Base-by-base conservation (phyloP, 2,888 invertebrate species). In the Pantelozetes paolii region DNA sequence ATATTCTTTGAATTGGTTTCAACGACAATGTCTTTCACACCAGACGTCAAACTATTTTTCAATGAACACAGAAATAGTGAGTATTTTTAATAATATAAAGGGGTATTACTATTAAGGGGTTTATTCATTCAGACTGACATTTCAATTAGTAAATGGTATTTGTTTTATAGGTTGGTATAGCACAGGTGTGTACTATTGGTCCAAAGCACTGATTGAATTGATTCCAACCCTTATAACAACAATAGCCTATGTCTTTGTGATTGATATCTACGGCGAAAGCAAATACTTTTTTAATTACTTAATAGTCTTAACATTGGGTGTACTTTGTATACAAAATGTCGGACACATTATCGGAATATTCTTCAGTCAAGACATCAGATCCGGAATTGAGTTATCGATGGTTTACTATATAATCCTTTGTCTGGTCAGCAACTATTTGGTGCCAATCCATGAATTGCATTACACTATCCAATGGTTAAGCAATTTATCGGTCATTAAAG, bases 11-110 rank as follows among this genome's bases (percentile, higher is more conserved):
- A 18, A 32, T 48, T 73, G 73, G 6, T 67, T 20, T 15, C 11
- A 57, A 54, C 30, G n/a, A 23, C 32, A 20, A 13, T 73, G 8
- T 15, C 67, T 15, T 70, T 73, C 45, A 20, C 36, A 1, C 23
- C 13, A 8, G 73, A 73, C 9, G 11, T 62, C 0, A 67, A 67
- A 69, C 11, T 73, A 13, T 73, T 73, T 30, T 11, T 50, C 5
- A 73, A 70, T 50, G 73, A 73, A 30, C 73, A 73, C 28, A 26
- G 70, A 32, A 73, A 73, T 57, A 30, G 73, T 73, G 45, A 67
- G 30, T 28, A n/a, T 64, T 40, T 13, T 64, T 5, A 32, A 30
- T 62, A 2, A 62, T 8, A 26, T 57, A n/a, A n/a, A n/a, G n/a
- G n/a, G n/a, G n/a, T n/a, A n/a, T n/a, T n/a, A n/a, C n/a, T 36